These are phyloP conservation scores for Istiophorus platypterus DNA, from an alignment of 2,113 vertebrate genomes.

Conservation along the genomic window DNA sequence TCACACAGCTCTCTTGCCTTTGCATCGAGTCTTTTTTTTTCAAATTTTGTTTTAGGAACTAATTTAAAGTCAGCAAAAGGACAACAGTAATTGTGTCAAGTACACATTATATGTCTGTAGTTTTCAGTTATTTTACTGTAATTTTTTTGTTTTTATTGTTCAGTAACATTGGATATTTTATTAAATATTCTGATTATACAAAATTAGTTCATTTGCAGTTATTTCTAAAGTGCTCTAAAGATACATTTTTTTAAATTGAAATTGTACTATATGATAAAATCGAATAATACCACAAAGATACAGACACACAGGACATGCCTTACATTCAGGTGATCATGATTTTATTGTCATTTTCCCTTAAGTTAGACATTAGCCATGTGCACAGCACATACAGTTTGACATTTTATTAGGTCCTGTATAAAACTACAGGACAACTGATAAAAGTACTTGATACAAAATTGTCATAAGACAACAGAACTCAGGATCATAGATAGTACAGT, in stretches of 20 bases:
- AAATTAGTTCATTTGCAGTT: too few species aligned
- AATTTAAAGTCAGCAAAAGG: too few species aligned
- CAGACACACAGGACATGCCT: conserved; percentile 14
- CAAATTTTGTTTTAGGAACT: too few species aligned
- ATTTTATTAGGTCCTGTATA: conserved; percentile 88
- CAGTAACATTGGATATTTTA: too few species aligned
- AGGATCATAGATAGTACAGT: conserved; percentile 64
- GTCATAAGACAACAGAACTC: conserved; percentile 76
- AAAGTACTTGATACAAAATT: conserved; percentile 71
- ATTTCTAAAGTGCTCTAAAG: too few species aligned
- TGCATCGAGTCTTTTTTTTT: too few species aligned
- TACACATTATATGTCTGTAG: too few species aligned
- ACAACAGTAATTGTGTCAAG: too few species aligned
- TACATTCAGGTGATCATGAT: conserved; percentile 25
- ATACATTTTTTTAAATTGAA: conserved; percentile 1
- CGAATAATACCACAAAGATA: conserved; percentile 2
- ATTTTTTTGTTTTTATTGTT: too few species aligned
- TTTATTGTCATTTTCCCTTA: conserved; percentile 74
- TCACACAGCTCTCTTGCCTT: too few species aligned
- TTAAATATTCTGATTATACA: too few species aligned
- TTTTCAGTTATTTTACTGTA: too few species aligned
- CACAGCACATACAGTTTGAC: conserved; percentile 92
- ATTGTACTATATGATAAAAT: not conserved
- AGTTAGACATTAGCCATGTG: conserved; percentile 85
- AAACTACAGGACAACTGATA: conserved; percentile 91